Evolutionary conservation across 2,888 invertebrate genomes (phyloP).

Genomic region (Eumerus sabulonum): DNA sequence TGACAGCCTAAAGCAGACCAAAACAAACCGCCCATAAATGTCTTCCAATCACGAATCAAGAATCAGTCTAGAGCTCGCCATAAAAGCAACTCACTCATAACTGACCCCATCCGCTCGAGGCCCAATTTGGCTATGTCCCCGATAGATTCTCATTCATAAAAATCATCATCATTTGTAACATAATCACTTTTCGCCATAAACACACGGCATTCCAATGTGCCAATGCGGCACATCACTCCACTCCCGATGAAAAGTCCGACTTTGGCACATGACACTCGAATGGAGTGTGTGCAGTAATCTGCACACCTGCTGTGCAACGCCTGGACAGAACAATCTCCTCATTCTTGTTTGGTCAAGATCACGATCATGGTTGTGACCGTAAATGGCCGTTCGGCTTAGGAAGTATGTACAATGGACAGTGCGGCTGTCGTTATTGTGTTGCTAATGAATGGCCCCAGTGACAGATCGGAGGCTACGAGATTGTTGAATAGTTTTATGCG

Average conservation of each 20-base stretch:
- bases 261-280: conserved; percentile 30
- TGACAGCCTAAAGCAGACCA: conserved; percentile 13
- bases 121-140: conserved; percentile 53
- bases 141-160: conserved; percentile 60
- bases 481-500: no score
- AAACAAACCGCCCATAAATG: conserved; percentile 29
- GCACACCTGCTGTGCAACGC: conserved; percentile 30
- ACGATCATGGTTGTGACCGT: conserved; percentile 64
- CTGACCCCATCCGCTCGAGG: conserved; percentile 41
- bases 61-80: conserved; percentile 7
- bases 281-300: conserved; percentile 6
- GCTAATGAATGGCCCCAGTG: no score
- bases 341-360: conserved; percentile 59
- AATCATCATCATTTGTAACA: conserved; percentile 25
- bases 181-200: conserved; percentile 57
- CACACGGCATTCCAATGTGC: conserved; percentile 21
- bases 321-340: conserved; percentile 48
- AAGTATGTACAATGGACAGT: conserved; percentile 1
- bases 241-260: neutral
- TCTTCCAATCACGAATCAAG: conserved; percentile 17
- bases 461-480: no score
- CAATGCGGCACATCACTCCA: conserved; percentile 43
- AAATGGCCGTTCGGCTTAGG: conserved; percentile 59
- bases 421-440: no score
- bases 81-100: conserved; percentile 29